Base-by-base conservation (phyloP, 2,797 vertebrate genomes). In the Monodelphis domestica region DNA sequence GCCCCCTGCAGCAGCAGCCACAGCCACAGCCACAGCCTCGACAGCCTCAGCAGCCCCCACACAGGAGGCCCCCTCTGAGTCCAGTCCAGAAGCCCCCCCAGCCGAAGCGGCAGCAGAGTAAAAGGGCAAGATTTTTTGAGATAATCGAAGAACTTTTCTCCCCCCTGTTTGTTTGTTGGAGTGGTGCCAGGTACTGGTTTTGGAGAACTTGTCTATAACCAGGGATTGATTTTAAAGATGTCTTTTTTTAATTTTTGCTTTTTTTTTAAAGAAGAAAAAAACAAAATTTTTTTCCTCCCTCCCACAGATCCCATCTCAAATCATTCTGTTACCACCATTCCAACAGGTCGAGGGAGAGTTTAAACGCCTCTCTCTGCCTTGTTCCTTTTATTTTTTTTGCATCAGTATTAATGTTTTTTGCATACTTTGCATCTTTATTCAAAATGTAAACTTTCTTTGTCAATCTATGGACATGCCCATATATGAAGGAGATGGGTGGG, bases 191-290 rank as follows among this genome's bases (percentile, higher is more conserved):
- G 97, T 98, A 98, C 98, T 99, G 99, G 99, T 99, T 98, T 97
- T 98, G 98, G 99, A 99, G 99, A 99, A 99, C 99, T 99, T 98
- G 98, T 99, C 98, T 98, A 98, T 98, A 99, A 99, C 98, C 99
- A 99, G 99, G 99, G 99, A 99, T 99, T 99, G 99, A 99, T 98
- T 99, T 98, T 98, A 99, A 99, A 98, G 98, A 98, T 98, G 98
- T 98, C 98, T 96, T 93, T 92, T 98, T 97, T 98, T 93, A 53
- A 11, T 78, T 97, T 98, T 98, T 94, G 96, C 78, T 53, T 24
- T 15, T 24, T 52, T 96, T 93, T 95, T 94, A 96, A 97, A 63
- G 88, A 96, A 93, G 95, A 96, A 78, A 95, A 91, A 98, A 98
- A 98, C n/a, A n/a, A 45, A 84, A 98, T 98, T 98, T 96, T 98